These are phyloP conservation scores for Heliconius sara DNA, from an alignment of 2,888 invertebrate species.

Conservation along the genomic window DNA sequence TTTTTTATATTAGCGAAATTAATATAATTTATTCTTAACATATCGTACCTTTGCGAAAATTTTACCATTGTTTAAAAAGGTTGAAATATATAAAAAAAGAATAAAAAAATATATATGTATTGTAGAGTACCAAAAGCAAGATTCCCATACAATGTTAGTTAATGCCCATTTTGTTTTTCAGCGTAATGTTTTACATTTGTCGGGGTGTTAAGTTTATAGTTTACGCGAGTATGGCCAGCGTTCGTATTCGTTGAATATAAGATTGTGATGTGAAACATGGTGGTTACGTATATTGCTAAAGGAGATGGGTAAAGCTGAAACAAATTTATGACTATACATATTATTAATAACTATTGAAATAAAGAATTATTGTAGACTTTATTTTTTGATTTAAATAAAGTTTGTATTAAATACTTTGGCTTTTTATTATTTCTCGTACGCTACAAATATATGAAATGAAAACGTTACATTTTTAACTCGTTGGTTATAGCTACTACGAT, in stretches of 20 bases:
- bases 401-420: constrained; percentile 76
- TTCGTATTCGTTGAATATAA: constrained; percentile 57
- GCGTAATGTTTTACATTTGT: constrained; percentile 44
- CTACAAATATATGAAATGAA: background rate
- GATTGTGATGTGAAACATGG: constrained; percentile 53
- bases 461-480: background rate
- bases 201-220: constrained; percentile 45
- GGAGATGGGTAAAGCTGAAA: constrained; percentile 65
- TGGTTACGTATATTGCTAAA: constrained; percentile 49
- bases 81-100: constrained; percentile 7
- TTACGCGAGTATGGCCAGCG: constrained; percentile 39
- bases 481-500: background rate
- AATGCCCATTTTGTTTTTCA: constrained; percentile 49
- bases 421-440: constrained; percentile 41
- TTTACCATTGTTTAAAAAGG: constrained; percentile 32
- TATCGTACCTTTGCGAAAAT: constrained; percentile 39
- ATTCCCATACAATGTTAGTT: constrained; percentile 50
- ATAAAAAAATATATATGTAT: constrained; percentile 5
- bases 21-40: constrained; percentile 45
- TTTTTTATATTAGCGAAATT: constrained; percentile 43
- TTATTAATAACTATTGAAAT: constrained; percentile 68
- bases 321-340: constrained; percentile 76
- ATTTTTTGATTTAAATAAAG: constrained; percentile 85
- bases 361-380: constrained; percentile 82
- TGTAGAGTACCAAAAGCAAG: constrained; percentile 25